Evolutionary conservation across 2,888 invertebrate species (phyloP).

Genomic region (Catocala fraxini): DNA sequence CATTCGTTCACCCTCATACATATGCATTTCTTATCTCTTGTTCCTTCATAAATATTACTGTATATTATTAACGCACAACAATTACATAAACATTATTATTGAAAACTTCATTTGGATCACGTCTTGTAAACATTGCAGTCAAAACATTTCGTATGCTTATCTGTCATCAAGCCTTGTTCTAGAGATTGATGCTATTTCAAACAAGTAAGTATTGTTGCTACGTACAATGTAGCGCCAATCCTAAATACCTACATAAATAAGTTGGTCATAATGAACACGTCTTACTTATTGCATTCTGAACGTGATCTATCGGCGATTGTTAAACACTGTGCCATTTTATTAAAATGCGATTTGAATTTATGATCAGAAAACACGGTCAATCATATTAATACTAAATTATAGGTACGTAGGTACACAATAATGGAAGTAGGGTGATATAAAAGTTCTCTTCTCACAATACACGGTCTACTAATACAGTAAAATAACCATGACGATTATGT

Average conservation of each 20-base stretch:
- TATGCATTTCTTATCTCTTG: not conserved
- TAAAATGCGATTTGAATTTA: not conserved
- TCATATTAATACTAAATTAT: not conserved
- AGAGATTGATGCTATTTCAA: not conserved
- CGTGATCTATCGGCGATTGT: conserved; percentile 34
- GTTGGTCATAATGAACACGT: too few species aligned
- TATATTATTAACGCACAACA: too few species aligned
- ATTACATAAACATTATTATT: not conserved
- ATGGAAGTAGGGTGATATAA: not conserved
- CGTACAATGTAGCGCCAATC: too few species aligned
- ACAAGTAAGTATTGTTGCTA: not conserved
- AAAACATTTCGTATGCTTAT: too few species aligned
- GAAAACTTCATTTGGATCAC: too few species aligned
- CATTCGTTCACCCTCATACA: not conserved
- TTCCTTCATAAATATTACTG: too few species aligned
- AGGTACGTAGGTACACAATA: not conserved
- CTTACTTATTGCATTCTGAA: conserved; percentile 14
- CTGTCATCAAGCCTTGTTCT: too few species aligned
- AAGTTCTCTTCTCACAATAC: not conserved
- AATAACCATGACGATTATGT: conserved; percentile 3
- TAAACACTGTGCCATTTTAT: conserved; percentile 27
- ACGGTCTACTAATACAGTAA: conserved; percentile 3
- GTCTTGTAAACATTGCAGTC: too few species aligned
- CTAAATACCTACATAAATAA: too few species aligned
- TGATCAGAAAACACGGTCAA: not conserved